A percentile compares a stretch with the other conserved stretches of the same genome.
phyloP scores from a whole-genome alignment of 2,888 invertebrate species.

The Cerastis rubricosa region DNA sequence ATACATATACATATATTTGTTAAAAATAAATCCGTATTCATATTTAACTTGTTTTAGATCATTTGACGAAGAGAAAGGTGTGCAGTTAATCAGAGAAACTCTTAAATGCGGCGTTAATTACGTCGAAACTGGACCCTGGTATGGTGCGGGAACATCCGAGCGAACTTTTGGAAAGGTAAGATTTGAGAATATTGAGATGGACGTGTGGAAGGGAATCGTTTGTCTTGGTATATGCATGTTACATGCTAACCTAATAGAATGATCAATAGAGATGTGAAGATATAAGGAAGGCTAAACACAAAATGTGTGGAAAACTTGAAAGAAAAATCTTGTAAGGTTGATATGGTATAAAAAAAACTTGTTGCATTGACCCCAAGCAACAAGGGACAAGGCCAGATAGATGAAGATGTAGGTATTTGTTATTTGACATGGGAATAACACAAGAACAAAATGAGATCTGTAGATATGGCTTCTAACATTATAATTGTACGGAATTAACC shows the following conservation, averaged over 20 bases:
- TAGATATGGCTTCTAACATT: background rate
- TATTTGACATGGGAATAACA: too few species aligned
- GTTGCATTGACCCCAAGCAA: too few species aligned
- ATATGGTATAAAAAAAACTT: too few species aligned
- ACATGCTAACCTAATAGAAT: background rate
- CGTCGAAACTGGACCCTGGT: constrained; percentile 98
- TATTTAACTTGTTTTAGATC: constrained; percentile 84
- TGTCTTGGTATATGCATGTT: background rate
- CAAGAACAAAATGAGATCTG: too few species aligned
- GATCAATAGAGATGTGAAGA: background rate
- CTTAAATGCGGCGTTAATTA: constrained; percentile 96
- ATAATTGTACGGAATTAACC: constrained; percentile 29
- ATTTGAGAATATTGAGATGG: background rate
- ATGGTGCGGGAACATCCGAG: constrained; percentile 97
- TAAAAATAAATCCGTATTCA: background rate
- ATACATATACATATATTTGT: too few species aligned
- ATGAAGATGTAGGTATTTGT: too few species aligned
- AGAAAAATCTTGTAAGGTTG: background rate
- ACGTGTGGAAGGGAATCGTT: background rate
- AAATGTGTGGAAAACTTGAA: background rate
- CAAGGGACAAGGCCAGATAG: too few species aligned
- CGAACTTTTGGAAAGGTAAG: constrained; percentile 95
- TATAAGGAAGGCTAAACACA: background rate
- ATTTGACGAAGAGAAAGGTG: constrained; percentile 92
- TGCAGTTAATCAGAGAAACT: constrained; percentile 93